Base-by-base conservation (phyloP, 2,888 invertebrate genomes). In the Acrobeloides nanus region DNA sequence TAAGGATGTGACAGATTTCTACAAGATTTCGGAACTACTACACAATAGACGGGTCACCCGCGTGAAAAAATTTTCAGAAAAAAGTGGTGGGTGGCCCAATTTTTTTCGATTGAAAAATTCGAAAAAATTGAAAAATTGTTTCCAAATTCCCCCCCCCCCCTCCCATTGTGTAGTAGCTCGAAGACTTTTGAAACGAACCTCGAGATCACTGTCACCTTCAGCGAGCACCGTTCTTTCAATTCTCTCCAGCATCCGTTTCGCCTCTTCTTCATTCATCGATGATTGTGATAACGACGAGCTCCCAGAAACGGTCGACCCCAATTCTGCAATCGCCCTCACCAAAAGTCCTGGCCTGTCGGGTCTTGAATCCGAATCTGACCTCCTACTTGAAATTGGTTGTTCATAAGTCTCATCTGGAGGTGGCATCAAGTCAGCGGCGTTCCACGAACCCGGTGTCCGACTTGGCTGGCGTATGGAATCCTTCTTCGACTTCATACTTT, bases 201-300 rank as follows among this genome's bases (percentile, higher is more conserved):
- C 82, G 41, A 81, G 77, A 68, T 83, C 82, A 51, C 77, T 77
- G 62, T 79, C 79, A 45, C 66, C 66, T 39, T 66, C 68, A 38
- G 51, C 56, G 26, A 62, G 48, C n/a, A 51, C 54, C 7, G 55
- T 51, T 33, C 45, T 49, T 21, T 58, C 51, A 12, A 64, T 48
- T 17, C 50, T 29, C 29, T 65, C 64, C 17, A 64, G 27, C 60
- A 64, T 53, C 18, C 48, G 52, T 7, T 48, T 43, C 2, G 45
- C 47, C 24, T 44, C 35, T 23, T 46, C 45, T 24, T 24, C 37
- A 46, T 37, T 20, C 26, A 33, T 39, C 6, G 39, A 39, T n/a
- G n/a, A n/a, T n/a, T n/a, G n/a, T n/a, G n/a, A n/a, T 8, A 33
- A 29, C 26, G 39, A 39, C 2, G 45, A 44, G 27, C 53, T 53